Evolutionary conservation across 1,140 invertebrate genomes (phyloP), one percentile per base, ranked within the genome.

Genomic region (Ruditapes philippinarum): DNA sequence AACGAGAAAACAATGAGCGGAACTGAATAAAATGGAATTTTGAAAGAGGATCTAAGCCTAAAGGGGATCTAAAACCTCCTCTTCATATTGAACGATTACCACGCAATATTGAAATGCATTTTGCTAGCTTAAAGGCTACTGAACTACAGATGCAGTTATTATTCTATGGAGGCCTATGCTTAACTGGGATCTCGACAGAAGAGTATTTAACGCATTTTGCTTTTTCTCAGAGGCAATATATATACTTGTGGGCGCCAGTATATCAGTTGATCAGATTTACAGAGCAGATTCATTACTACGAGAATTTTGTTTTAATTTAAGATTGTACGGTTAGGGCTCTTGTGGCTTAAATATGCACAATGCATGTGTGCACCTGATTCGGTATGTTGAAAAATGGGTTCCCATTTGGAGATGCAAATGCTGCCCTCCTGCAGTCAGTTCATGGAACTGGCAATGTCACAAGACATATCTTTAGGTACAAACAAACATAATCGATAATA

Each of bases 341-440:
- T 90, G 83, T 90, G 89, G 89, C 40, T 38, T 90, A 2, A 90
- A 88, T 79, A 51, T 90, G 4, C 89, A 90, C 36, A 90, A 90
- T 79, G 65, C 60, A 12, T 33, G 84, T 42, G 19, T 68, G 22
- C 88, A 91, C 49, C 17, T 91, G 49, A 36, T 51, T 33, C 33
- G 38, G 4, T 91, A 90, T 88, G 88, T 91, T 36, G 40, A 54
- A 51, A 54, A 79, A 3, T 90, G 54, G 83, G 88, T 79, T n/a
- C 90, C 74, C 80, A 54, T 91, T 91, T 88, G 89, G 83, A 51
- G 80, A 88, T 84, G 42, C 73, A 45, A 88, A 91, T 78, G 82
- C 90, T 28, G 25, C 22, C n/a, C 68, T 91, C 9, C 60, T 91
- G 45, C 62, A 88, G 33, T 70, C 90, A 49, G 88, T 90, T 40